These are phyloP conservation scores for Augochlora pura DNA, from an alignment of 1,140 invertebrate genomes.

Conservation along the genomic window DNA sequence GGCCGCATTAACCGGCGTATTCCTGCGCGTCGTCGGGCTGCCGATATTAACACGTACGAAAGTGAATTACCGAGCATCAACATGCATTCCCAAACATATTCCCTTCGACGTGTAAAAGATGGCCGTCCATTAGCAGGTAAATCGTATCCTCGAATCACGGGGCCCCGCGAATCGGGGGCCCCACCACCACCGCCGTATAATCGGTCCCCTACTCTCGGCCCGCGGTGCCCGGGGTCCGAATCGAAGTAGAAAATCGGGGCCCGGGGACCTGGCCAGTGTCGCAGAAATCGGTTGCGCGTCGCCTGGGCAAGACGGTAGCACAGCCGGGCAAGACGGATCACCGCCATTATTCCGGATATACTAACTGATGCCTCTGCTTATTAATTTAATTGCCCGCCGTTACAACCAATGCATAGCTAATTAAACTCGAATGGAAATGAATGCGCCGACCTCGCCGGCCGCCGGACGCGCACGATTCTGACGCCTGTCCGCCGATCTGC, in stretches of 20 bases:
- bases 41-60: slow-evolving; percentile 67
- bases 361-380: slow-evolving; percentile 71
- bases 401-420: slow-evolving; percentile 71
- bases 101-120: slow-evolving; percentile 59
- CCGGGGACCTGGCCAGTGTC: slow-evolving; percentile 41
- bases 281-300: slow-evolving; percentile 45
- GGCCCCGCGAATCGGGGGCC: slow-evolving; percentile 1
- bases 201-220: slow-evolving; percentile 7
- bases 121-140: slow-evolving; percentile 52
- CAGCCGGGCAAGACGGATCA: slow-evolving; percentile 63
- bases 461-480: neutral
- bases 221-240: neutral
- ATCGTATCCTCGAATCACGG: slow-evolving; percentile 48
- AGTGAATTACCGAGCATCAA: slow-evolving; percentile 65
- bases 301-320: slow-evolving; percentile 66
- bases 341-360: slow-evolving; percentile 69
- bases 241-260: slow-evolving; percentile 36
- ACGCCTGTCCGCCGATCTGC: neutral
- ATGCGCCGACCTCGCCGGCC: slow-evolving; percentile 32
- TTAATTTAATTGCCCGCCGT: slow-evolving; percentile 75
- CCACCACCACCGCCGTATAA: slow-evolving; percentile 24
- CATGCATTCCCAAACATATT: slow-evolving; percentile 62
- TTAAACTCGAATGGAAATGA: slow-evolving; percentile 68
- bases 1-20: slow-evolving; percentile 57
- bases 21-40: slow-evolving; percentile 55